Evolutionary conservation across 2,888 invertebrate species (phyloP).

Genomic region (Hyles lineata): DNA sequence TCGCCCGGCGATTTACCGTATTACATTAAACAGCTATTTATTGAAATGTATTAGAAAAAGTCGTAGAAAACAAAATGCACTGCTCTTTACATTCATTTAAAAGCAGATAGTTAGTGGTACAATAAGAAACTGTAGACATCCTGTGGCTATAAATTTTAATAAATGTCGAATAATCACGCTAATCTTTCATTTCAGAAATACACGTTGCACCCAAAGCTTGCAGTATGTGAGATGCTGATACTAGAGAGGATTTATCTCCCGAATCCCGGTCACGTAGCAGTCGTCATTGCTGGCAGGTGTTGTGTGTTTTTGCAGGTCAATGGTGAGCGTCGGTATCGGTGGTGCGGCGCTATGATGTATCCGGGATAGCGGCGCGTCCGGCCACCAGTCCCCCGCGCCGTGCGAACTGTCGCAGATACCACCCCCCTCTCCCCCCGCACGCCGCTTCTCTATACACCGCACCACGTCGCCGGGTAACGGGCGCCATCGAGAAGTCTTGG

Average conservation of each 20-base stretch:
- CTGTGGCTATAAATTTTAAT: no score
- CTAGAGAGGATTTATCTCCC: neutral
- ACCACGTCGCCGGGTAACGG: neutral
- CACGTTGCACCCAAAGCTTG: no score
- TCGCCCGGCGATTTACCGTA: neutral
- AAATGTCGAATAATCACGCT: no score
- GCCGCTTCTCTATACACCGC: no score
- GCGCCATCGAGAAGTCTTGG: neutral
- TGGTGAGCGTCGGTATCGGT: neutral
- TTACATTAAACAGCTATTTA: neutral
- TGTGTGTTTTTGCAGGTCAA: neutral
- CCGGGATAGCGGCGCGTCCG: conserved; percentile 12
- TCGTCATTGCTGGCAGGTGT: neutral
- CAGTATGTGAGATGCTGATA: no score
- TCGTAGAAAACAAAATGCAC: no score
- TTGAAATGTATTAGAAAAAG: neutral
- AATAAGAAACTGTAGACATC: no score
- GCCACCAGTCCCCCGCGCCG: neutral
- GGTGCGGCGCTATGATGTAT: neutral
- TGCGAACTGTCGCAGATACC: conserved; percentile 8
- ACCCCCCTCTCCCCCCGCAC: neutral
- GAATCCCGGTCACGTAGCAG: neutral
- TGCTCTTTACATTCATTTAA: no score
- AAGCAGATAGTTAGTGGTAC: no score
- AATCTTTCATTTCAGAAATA: no score